A percentile compares a stretch with the other conserved stretches of the same genome.
phyloP scores from a whole-genome alignment of 2,113 vertebrate genomes.

The Cephalopholis sonnerati region DNA sequence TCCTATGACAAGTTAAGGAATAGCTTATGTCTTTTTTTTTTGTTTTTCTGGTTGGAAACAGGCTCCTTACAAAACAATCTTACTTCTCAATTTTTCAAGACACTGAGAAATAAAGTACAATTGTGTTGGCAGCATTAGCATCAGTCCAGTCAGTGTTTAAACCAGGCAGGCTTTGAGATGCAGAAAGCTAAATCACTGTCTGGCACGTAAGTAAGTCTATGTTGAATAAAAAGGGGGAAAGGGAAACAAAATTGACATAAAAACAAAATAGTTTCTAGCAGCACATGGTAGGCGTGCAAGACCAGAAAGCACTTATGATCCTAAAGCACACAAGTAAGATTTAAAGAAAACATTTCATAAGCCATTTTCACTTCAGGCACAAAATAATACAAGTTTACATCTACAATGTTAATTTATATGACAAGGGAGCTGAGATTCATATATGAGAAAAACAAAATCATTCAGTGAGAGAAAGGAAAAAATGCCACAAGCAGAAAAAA shows the following conservation, averaged over 20 bases:
- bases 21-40: conserved; percentile 48
- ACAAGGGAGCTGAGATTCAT: conserved; percentile 43
- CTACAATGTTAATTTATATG: conserved; percentile 54
- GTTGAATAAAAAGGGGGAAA: conserved; percentile 16
- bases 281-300: conserved; percentile 81
- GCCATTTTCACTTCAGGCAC: conserved; percentile 80
- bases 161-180: conserved; percentile 69
- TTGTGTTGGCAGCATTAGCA: conserved; percentile 80
- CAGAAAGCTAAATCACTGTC: conserved; percentile 62
- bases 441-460: background rate
- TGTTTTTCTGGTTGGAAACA: conserved; percentile 49
- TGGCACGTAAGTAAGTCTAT: conserved; percentile 61
- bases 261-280: conserved; percentile 71
- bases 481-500: conserved; percentile 19
- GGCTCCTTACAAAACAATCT: conserved; percentile 65
- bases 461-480: conserved; percentile 22
- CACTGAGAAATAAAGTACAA: conserved; percentile 62
- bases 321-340: conserved; percentile 74
- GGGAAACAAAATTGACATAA: conserved; percentile 4
- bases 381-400: conserved; percentile 73
- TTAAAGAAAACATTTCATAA: conserved; percentile 66
- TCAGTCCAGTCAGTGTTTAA: conserved; percentile 69
- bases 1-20: conserved; percentile 47
- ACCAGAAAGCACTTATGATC: conserved; percentile 84
- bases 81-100: conserved; percentile 38